phyloP scores from a whole-genome alignment of 2,797 vertebrate species.

The Poeciliopsis gracilis region DNA sequence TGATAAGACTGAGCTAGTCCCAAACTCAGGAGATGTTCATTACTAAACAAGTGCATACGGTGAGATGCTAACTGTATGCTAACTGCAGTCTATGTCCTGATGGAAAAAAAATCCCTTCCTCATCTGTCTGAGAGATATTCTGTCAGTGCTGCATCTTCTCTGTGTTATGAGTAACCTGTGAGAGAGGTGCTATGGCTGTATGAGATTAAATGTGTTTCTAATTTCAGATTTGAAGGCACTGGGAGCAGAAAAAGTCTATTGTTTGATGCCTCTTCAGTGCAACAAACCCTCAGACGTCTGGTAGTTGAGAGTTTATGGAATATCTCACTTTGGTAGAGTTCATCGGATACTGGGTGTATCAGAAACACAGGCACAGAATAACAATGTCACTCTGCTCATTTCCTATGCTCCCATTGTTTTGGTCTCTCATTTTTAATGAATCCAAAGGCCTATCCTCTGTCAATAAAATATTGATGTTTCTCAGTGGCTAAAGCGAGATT shows the following conservation, averaged over 20 bases:
- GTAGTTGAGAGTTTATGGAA: not conserved
- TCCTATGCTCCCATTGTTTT: conserved; percentile 8
- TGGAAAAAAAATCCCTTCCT: not conserved
- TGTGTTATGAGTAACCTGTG: not conserved
- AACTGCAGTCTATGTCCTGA: not conserved
- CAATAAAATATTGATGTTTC: conserved; percentile 30
- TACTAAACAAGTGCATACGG: not conserved
- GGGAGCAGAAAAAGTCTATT: not conserved
- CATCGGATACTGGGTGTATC: not conserved
- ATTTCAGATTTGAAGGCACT: not conserved
- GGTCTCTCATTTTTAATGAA: conserved; percentile 16
- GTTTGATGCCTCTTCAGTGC: not conserved
- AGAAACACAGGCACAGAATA: conserved; percentile 17
- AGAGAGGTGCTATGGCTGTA: accelerated
- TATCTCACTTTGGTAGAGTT: conserved; percentile 1
- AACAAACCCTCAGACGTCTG: conserved; percentile 6
- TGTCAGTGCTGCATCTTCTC: not conserved
- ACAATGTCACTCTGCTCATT: conserved; percentile 4
- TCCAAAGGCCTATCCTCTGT: conserved; percentile 10
- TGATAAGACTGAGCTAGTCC: not conserved
- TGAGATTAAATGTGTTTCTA: not conserved
- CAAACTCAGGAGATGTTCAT: not conserved
- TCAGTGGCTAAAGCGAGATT: conserved; percentile 13
- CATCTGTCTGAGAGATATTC: not conserved
- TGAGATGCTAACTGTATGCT: not conserved